phyloP scores from a whole-genome alignment of 2,797 vertebrate species.

The Esox lucius region DNA sequence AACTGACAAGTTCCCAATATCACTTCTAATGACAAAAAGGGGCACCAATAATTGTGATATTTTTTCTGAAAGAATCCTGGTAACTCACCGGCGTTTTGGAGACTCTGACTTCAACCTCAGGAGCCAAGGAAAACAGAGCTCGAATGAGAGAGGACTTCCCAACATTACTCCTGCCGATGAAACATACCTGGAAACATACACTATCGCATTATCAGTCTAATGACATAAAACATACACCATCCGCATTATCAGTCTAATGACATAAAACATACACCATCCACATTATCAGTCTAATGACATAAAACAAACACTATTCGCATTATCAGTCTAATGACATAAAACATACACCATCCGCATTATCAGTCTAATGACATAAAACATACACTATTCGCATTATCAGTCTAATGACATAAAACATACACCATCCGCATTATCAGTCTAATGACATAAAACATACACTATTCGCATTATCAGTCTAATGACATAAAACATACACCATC shows the following conservation, averaged over 20 bases:
- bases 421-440: background rate
- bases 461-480: background rate
- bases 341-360: background rate
- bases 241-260: background rate
- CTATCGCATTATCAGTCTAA: background rate
- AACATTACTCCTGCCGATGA: slow-evolving; percentile 94
- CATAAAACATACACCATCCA: background rate
- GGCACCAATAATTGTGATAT: too few species aligned
- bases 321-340: too few species aligned
- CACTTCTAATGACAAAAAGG: too few species aligned
- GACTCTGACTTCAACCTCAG: slow-evolving; percentile 87
- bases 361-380: background rate
- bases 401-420: background rate
- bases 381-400: background rate
- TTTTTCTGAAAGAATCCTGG: too few species aligned
- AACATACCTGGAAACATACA: slow-evolving; percentile 83
- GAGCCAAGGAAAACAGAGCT: slow-evolving; percentile 86
- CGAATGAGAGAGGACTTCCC: slow-evolving; percentile 94
- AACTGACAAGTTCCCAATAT: too few species aligned
- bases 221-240: background rate
- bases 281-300: background rate
- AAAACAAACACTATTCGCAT: too few species aligned
- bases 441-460: background rate
- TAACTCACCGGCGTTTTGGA: slow-evolving; percentile 90
- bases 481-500: slow-evolving; percentile 5